Base-by-base conservation (phyloP, 1,140 invertebrate species). In the Hyles vespertilio region DNA sequence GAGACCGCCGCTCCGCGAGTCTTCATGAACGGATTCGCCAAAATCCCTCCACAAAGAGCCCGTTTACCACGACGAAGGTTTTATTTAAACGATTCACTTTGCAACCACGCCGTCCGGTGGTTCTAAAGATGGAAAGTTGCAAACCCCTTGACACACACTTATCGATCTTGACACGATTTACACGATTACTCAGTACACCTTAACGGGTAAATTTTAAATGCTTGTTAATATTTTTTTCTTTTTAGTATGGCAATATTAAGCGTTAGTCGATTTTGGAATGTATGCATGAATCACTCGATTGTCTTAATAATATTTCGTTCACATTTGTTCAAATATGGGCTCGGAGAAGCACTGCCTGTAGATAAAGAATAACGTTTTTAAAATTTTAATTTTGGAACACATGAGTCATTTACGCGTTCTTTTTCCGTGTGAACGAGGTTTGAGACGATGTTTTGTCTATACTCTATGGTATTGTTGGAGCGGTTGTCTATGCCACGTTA, bases 161-260 rank as follows among this genome's bases (percentile, higher is more conserved):
- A 64, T 75, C 62, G 78, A 60, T 86, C 83, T 84, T 87, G 84
- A 87, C 82, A 87, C 82, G 51, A 80, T 83, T 87, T 79, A 79
- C 65, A 70, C 74, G 71, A 77, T 74, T 70, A 77, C 68, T 78
- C 72, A 73, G 67, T 73, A 11, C 36, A 40, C 51, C 58, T 70
- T 69, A 63, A 62, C 45, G 59, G 65, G 55, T 58, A 64, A 51
- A 34, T 58, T 58, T 75, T 65, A 62, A 77, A 70, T 62, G 57
- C 58, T 67, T 63, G 72, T 75, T 73, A 74, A 75, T 73, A 68
- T 54, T 43, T 54, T 54, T 36, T 45, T 54, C 8, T 44, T 54
- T 53, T 84, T 82, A 84, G 79, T 85, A 87, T 87, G 84, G 84
- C 84, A 87, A 87, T 76, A 71, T 77, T 77, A 81, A 73, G 71